These are phyloP conservation scores for Leptopilina clavipes DNA, from an alignment of 1,140 invertebrate species.

Conservation along the genomic window DNA sequence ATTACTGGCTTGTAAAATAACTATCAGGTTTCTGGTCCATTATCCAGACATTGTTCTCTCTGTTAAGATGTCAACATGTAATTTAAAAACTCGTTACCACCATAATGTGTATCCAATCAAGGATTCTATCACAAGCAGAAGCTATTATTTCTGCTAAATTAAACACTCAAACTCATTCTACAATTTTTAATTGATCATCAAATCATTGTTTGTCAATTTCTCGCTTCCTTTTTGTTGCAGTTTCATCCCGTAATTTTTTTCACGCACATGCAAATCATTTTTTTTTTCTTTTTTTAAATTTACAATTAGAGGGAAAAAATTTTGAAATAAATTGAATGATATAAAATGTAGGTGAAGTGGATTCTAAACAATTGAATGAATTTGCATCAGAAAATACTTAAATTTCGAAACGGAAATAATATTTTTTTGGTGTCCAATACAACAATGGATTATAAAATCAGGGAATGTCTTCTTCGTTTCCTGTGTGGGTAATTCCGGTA, in stretches of 20 bases:
- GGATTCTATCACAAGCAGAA: background rate
- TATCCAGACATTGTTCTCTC: slow-evolving; percentile 6
- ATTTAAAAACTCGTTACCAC: slow-evolving; percentile 22
- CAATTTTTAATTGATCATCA: too few relatives aligned
- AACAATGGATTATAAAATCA: slow-evolving; percentile 5
- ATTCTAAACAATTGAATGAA: too few relatives aligned
- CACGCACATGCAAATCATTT: too few relatives aligned
- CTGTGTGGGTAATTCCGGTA: background rate
- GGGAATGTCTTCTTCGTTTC: slow-evolving; percentile 13
- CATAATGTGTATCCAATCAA: background rate
- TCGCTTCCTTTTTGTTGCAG: too few relatives aligned
- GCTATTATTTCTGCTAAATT: background rate
- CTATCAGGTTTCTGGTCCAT: slow-evolving; percentile 26
- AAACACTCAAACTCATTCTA: background rate
- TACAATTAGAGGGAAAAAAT: too few relatives aligned
- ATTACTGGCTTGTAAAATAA: slow-evolving; percentile 20
- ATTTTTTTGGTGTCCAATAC: background rate
- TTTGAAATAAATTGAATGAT: too few relatives aligned
- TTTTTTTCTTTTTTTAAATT: too few relatives aligned
- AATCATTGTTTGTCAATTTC: too few relatives aligned
- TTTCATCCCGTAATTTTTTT: too few relatives aligned
- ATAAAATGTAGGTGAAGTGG: too few relatives aligned
- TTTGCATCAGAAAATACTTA: too few relatives aligned
- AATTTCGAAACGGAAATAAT: background rate
- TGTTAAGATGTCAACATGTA: slow-evolving; percentile 12